Percentiles rank a stretch among this genome's conserved stretches.
These are phyloP conservation scores for Chaetodon trifascialis DNA, from an alignment of 2,113 vertebrate genomes.

Conservation along the genomic window DNA sequence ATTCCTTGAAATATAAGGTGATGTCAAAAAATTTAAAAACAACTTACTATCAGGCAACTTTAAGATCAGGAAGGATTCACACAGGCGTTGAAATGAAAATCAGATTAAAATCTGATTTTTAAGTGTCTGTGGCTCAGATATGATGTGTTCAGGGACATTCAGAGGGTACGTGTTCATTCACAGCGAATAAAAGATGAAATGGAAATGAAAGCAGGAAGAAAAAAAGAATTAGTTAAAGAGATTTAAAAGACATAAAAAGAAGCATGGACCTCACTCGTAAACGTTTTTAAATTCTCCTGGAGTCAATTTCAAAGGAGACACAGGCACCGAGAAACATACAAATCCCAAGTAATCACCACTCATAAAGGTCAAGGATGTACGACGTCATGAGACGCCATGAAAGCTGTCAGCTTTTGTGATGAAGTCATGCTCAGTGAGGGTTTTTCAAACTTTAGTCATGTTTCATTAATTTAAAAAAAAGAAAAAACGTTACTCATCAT, in stretches of 20 bases:
- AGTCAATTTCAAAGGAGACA: no score
- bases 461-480: no score
- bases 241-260: neutral
- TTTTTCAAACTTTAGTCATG: no score
- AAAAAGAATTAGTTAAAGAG: no score
- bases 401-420: no score
- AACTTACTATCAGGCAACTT: neutral
- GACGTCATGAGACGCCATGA: no score
- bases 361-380: no score
- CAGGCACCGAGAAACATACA: no score
- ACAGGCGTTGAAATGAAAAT: neutral
- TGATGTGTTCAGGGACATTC: conserved; percentile 22
- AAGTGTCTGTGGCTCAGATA: neutral
- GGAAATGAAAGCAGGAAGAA: neutral
- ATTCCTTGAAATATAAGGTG: conserved; percentile 9
- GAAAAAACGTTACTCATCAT: no score
- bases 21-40: conserved; percentile 17
- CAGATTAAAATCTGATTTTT: neutral
- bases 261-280: no score
- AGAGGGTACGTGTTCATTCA: neutral
- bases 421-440: no score
- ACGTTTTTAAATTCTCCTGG: neutral
- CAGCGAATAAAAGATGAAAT: neutral
- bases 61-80: neutral
- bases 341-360: no score